phyloP scores from a whole-genome alignment of 2,113 vertebrate species.

The Hemiscyllium ocellatum region DNA sequence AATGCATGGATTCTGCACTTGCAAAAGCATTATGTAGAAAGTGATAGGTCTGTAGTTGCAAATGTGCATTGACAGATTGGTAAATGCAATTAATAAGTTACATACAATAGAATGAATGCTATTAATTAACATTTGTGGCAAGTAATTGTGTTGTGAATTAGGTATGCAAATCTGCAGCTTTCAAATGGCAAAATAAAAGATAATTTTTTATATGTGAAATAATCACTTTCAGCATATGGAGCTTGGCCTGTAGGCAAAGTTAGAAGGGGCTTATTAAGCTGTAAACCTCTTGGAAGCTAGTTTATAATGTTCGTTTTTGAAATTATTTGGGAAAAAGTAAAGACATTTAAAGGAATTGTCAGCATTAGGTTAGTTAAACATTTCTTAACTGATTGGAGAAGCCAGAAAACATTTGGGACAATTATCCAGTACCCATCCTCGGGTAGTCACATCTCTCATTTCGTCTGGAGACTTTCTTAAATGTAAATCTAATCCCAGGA shows the following conservation, averaged over 20 bases:
- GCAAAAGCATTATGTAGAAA: not conserved
- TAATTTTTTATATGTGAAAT: not conserved
- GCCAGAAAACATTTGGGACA: not conserved
- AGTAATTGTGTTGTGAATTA: not conserved
- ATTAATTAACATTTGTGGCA: not conserved
- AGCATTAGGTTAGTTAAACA: not conserved
- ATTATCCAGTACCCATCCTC: not conserved
- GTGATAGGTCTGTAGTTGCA: not conserved
- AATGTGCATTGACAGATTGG: not conserved
- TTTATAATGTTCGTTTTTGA: not conserved
- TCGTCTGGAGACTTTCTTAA: not conserved
- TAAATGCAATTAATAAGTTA: not conserved
- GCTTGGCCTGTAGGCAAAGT: not conserved
- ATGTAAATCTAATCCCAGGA: not conserved
- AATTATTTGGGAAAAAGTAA: not conserved
- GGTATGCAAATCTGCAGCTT: not conserved
- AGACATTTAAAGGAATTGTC: not conserved
- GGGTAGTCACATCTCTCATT: not conserved
- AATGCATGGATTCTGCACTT: not conserved
- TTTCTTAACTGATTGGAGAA: not conserved
- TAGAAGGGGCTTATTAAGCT: not conserved
- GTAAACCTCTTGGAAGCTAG: not conserved
- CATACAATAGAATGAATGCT: not conserved
- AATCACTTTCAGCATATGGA: constrained; percentile 5
- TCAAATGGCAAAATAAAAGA: constrained; percentile 3